Base-by-base conservation (phyloP, 1,140 invertebrate species). In the Carposina sasakii region DNA sequence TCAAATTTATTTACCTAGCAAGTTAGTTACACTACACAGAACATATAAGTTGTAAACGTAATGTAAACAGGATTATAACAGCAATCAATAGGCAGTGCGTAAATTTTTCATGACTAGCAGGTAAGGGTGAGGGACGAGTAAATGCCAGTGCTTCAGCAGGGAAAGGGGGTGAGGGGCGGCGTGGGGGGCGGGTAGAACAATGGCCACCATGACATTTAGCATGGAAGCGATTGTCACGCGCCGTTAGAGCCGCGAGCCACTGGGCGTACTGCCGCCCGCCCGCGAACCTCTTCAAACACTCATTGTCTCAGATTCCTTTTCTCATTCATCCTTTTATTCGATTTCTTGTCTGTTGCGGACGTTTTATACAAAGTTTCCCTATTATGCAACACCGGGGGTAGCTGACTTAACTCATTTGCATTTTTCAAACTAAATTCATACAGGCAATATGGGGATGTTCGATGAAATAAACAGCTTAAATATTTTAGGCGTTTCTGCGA, bases 201-300 rank as follows among this genome's bases (percentile, higher is more conserved):
- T 81, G 58, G 76, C 70, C 64, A 81, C 76, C 76, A 75, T 83
- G 79, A 83, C 77, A 83, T 83, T 81, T 83, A 81, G 69, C 71
- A 77, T 81, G 76, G 74, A 79, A 77, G 64, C 74, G 71, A 74
- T 83, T 77, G 75, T 81, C 77, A 77, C 76, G 77, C 71, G 57
- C 70, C 70, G 76, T 72, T 75, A 64, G 67, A 76, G 64, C 52
- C 63, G 63, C 62, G 62, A 76, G 58, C 70, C 69, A 67, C 60
- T 64, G 59, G 64, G 62, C 72, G 69, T 66, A 77, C 67, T 60
- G 55, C 36, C 6, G 19, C 19, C 36, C 36, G 36, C 33, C 33
- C n/a, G 33, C n/a, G 12, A 17, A 3, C 44, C 54, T 53, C 44
- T 59, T 65, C 51, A 65, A 65, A 60, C 54, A 63, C 52, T 59